These are phyloP conservation scores for Kryptolebias ocellatus DNA, from an alignment of 2,797 vertebrate genomes.

Conservation along the genomic window DNA sequence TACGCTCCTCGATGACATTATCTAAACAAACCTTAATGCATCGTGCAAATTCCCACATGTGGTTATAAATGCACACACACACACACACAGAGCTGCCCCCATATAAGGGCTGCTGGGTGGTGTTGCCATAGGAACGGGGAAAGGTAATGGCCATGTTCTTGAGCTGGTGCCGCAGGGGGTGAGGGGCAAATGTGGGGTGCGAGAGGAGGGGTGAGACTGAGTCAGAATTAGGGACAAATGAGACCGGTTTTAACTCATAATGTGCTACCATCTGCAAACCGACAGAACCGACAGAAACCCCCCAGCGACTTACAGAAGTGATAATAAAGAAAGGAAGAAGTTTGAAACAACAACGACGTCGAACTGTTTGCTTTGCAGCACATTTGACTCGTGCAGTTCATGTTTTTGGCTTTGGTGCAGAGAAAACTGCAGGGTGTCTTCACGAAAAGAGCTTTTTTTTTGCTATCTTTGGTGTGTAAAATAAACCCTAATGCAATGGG, in stretches of 20 bases:
- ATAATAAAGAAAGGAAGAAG: constrained; percentile 14
- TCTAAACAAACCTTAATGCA: constrained; percentile 47
- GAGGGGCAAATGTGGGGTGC: constrained; percentile 52
- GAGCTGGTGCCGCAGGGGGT: constrained; percentile 76
- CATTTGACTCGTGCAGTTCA: constrained; percentile 35
- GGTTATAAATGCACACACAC: constrained; percentile 28
- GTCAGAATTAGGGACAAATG: constrained; percentile 57
- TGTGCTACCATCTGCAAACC: constrained; percentile 13
- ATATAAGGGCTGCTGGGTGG: constrained; percentile 73
- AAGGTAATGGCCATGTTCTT: constrained; percentile 82
- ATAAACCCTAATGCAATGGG: constrained; percentile 64
- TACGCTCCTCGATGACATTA: constrained; percentile 29
- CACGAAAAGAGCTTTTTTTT: constrained; percentile 15
- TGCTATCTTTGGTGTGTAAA: constrained; percentile 50
- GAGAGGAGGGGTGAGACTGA: constrained; percentile 35
- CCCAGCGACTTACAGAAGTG: constrained; percentile 2
- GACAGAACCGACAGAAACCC: neutral
- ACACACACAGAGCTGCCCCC: constrained; percentile 47
- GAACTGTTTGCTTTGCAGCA: constrained; percentile 19
- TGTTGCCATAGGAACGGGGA: constrained; percentile 84
- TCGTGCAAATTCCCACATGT: constrained; percentile 13
- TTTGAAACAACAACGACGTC: constrained; percentile 13
- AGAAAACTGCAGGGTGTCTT: constrained; percentile 26
- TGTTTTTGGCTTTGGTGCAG: constrained; percentile 35
- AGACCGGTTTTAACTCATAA: constrained; percentile 53